Evolutionary conservation across 2,113 vertebrate species (phyloP).

Genomic region (Vidua chalybeata): DNA sequence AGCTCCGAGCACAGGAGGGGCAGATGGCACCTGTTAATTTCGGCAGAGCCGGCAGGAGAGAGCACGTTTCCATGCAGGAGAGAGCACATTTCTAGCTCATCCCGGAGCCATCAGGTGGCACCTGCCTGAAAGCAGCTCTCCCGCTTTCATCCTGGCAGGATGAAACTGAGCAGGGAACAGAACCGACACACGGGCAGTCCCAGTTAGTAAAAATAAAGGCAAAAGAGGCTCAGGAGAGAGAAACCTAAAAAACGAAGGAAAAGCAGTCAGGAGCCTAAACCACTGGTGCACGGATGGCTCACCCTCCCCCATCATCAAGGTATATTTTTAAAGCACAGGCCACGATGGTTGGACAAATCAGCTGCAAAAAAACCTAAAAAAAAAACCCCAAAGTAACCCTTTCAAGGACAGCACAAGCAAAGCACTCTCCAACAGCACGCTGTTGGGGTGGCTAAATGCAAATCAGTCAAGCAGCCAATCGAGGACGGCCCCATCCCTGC

Average conservation of each 20-base stretch:
- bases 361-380: accelerated
- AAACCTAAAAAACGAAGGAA: neutral
- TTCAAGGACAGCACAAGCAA: accelerated
- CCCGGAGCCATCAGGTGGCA: neutral
- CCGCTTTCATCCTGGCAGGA: neutral
- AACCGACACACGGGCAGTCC: accelerated
- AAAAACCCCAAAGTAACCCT: neutral
- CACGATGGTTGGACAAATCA: neutral
- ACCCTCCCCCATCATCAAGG: neutral
- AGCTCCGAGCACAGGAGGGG: accelerated
- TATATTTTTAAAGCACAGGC: neutral
- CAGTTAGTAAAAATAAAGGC: neutral
- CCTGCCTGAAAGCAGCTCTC: neutral
- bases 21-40: neutral
- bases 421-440: accelerated
- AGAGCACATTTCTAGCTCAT: neutral
- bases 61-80: neutral
- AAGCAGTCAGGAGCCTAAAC: neutral
- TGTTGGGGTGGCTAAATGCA: neutral
- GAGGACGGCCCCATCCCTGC: neutral
- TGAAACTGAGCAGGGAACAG: accelerated
- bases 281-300: neutral
- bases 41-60: neutral
- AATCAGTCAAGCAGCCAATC: no score
- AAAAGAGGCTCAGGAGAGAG: neutral